phyloP scores from a whole-genome alignment of 64 coral and sea anemone genomes.

The Actinia tenebrosa region DNA sequence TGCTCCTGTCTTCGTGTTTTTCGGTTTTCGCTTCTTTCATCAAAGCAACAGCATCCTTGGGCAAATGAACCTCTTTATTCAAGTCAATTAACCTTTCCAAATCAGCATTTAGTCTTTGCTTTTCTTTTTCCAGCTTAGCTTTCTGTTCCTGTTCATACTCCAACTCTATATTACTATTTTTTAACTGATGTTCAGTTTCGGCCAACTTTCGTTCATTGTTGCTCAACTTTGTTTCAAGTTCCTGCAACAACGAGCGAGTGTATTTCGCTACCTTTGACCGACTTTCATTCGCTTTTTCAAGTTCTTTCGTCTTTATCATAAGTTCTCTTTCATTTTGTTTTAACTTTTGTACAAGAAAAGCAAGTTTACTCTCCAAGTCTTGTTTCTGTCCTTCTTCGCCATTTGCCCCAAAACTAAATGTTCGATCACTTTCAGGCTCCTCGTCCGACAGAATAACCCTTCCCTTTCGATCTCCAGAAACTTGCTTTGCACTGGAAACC shows the following conservation, averaged over 20 bases:
- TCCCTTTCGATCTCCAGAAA: slow-evolving; percentile 16
- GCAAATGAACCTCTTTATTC: slow-evolving; percentile 49
- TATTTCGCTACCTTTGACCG: slow-evolving; percentile 97
- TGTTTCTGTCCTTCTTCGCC: slow-evolving; percentile 18
- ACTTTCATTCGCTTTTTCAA: slow-evolving; percentile 97
- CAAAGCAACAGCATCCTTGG: slow-evolving; percentile 59
- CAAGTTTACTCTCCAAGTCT: slow-evolving; percentile 55
- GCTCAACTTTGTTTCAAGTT: slow-evolving; percentile 86
- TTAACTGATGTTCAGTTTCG: slow-evolving; percentile 68
- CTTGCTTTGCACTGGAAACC: slow-evolving; percentile 32
- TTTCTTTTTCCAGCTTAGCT: slow-evolving; percentile 74
- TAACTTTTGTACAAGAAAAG: slow-evolving; percentile 55
- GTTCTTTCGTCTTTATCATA: slow-evolving; percentile 78
- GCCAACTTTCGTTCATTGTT: slow-evolving; percentile 74
- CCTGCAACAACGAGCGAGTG: slow-evolving; percentile 83
- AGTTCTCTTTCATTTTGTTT: slow-evolving; percentile 75
- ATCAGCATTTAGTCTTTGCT: slow-evolving; percentile 41
- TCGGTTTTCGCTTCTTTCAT: slow-evolving; percentile 42
- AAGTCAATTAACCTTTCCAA: slow-evolving; percentile 33
- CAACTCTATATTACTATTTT: slow-evolving; percentile 67
- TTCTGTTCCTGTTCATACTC: slow-evolving; percentile 71
- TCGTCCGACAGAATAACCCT: slow-evolving; percentile 57
- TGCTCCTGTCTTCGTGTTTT: background rate
- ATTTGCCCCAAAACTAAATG: slow-evolving; percentile 35
- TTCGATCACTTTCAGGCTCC: slow-evolving; percentile 60